A percentile compares a stretch with the other conserved stretches of the same genome.
These are phyloP conservation scores for Drosophila diplacantha DNA, from an alignment of 2,888 invertebrate genomes.

Conservation along the genomic window DNA sequence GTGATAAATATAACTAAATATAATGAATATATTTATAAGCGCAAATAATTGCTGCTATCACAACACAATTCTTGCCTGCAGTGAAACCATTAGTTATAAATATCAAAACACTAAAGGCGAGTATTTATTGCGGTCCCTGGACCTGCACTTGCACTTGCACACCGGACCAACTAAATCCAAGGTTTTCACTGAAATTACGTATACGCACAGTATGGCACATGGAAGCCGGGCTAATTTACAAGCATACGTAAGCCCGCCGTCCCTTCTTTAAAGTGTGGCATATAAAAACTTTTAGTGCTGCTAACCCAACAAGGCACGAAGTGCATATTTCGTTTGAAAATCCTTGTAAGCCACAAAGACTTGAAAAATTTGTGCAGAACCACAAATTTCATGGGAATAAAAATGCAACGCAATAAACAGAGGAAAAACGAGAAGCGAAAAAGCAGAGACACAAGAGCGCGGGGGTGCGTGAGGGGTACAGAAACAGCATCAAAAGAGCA, in stretches of 20 bases:
- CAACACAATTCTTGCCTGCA: not conserved
- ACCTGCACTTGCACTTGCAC: conserved; percentile 35
- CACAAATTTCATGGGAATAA: conserved; percentile 69
- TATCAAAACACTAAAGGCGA: conserved; percentile 3
- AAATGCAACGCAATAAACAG: conserved; percentile 69
- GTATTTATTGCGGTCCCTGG: conserved; percentile 28
- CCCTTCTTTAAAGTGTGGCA: conserved; percentile 48
- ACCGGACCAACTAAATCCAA: conserved; percentile 29
- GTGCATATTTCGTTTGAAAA: conserved; percentile 49
- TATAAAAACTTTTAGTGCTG: conserved; percentile 57
- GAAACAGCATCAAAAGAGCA: conserved; percentile 58
- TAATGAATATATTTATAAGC: not conserved
- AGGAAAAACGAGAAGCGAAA: conserved; percentile 1
- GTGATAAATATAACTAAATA: not conserved
- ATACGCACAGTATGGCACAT: conserved; percentile 51
- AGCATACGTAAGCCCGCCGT: conserved; percentile 14
- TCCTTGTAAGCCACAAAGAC: conserved; percentile 72
- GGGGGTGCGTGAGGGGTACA: not conserved
- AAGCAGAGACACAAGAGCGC: not conserved
- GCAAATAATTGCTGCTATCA: conserved; percentile 18
- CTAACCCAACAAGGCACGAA: conserved; percentile 42
- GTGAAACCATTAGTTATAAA: conserved; percentile 7
- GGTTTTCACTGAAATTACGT: conserved; percentile 53
- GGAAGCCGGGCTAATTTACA: conserved; percentile 55
- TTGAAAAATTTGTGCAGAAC: conserved; percentile 65